Evolutionary conservation across 2,888 invertebrate species (phyloP).

Genomic region (Drosophila anomalata): DNA sequence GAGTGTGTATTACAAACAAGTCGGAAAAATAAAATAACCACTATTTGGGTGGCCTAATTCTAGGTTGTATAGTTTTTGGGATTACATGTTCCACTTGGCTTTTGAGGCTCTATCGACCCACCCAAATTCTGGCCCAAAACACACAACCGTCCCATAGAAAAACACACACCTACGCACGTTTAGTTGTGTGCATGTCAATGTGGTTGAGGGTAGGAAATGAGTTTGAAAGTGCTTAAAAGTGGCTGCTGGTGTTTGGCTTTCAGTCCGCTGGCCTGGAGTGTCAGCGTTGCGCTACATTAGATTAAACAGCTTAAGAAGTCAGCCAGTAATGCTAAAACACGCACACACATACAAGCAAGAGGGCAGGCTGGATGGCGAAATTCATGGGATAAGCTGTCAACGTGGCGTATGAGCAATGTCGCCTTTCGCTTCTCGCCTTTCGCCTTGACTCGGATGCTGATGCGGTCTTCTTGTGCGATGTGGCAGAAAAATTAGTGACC

Average conservation of each 20-base stretch:
- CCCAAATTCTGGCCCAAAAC: constrained; percentile 14
- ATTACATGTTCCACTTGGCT: constrained; percentile 4
- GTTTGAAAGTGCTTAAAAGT: constrained; percentile 76
- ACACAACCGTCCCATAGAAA: neutral
- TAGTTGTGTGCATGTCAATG: constrained; percentile 60
- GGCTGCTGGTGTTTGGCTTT: constrained; percentile 49
- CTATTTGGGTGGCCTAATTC: constrained; percentile 1
- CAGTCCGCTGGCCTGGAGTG: constrained; percentile 52
- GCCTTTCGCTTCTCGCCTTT: constrained; percentile 41
- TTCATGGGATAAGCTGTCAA: constrained; percentile 57
- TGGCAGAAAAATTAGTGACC: constrained; percentile 81
- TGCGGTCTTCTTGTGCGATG: constrained; percentile 66
- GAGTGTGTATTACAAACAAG: neutral
- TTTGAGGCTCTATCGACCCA: constrained; percentile 6
- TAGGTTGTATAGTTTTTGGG: constrained; percentile 2
- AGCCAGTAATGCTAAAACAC: constrained; percentile 44
- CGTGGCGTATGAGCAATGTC: constrained; percentile 65
- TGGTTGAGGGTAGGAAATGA: constrained; percentile 72
- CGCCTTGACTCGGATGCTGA: constrained; percentile 21
- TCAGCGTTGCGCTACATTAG: constrained; percentile 60
- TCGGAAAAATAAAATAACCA: neutral
- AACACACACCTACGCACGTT: constrained; percentile 20
- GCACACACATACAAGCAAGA: constrained; percentile 9
- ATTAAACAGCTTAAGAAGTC: constrained; percentile 74
- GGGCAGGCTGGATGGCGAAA: constrained; percentile 12